These are phyloP conservation scores for Amaurobius ferox DNA, from an alignment of 2,888 invertebrate genomes.

Conservation along the genomic window DNA sequence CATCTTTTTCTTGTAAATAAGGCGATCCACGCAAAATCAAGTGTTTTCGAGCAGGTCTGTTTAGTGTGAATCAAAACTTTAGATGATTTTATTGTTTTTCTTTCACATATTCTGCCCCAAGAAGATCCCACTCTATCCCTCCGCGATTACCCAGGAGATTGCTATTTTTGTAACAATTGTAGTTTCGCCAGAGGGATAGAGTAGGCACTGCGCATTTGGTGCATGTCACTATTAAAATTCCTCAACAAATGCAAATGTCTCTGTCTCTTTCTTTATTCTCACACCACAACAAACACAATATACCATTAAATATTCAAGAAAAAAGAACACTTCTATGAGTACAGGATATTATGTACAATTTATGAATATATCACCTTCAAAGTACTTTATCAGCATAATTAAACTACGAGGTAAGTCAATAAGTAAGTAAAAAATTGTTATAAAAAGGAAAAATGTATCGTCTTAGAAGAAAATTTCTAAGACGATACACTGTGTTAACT, in stretches of 20 bases:
- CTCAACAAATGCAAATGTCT: slow-evolving; percentile 49
- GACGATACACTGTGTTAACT: no score
- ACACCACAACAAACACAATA: neutral
- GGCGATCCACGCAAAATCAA: slow-evolving; percentile 29
- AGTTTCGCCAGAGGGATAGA: slow-evolving; percentile 69
- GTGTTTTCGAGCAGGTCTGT: slow-evolving; percentile 68
- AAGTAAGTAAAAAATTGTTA: no score
- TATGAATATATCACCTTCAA: no score
- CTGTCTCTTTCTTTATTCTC: slow-evolving; percentile 21
- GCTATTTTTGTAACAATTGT: slow-evolving; percentile 73
- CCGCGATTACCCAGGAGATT: slow-evolving; percentile 70
- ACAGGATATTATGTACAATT: no score
- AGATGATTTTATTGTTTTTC: slow-evolving; percentile 68
- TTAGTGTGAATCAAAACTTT: slow-evolving; percentile 68
- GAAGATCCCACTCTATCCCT: slow-evolving; percentile 36
- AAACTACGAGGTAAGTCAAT: no score
- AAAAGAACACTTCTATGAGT: no score
- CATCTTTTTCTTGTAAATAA: slow-evolving; percentile 50
- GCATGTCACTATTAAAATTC: slow-evolving; percentile 73
- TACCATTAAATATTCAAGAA: no score
- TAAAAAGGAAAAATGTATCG: no score
- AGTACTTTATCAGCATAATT: no score
- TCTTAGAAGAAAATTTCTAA: no score
- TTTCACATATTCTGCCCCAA: slow-evolving; percentile 39
- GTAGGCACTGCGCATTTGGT: slow-evolving; percentile 60